Conservation (phyloP, 2,113 vertebrate species). For the Centropus bengalensis region DNA sequence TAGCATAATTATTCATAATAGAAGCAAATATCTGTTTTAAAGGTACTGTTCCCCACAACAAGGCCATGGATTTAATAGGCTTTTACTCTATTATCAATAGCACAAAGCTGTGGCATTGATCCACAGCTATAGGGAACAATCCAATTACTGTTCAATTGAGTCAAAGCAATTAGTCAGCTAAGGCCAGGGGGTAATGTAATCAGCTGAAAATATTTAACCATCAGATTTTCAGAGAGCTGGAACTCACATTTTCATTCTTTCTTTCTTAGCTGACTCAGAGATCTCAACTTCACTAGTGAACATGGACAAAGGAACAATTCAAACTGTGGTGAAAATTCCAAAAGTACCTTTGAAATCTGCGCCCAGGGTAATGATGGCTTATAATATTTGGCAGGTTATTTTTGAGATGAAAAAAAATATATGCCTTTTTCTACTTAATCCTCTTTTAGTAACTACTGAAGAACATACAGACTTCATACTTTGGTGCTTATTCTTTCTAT, state of each 20-base stretch:
- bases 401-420: neutral
- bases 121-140: constrained; percentile 31
- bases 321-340: neutral
- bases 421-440: neutral
- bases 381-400: neutral
- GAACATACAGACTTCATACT: neutral
- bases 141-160: constrained; percentile 35
- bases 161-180: constrained; percentile 32
- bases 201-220: constrained; percentile 24
- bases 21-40: constrained; percentile 8
- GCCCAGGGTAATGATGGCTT: neutral
- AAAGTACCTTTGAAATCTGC: neutral
- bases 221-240: neutral
- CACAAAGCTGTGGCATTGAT: constrained; percentile 32
- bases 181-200: constrained; percentile 23
- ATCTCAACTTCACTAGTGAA: neutral
- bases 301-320: neutral
- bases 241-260: neutral
- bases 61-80: constrained; percentile 26
- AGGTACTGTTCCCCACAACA: neutral
- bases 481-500: neutral
- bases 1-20: neutral
- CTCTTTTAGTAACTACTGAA: neutral
- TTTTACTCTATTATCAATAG: constrained; percentile 32
- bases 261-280: neutral